A percentile compares a stretch with the other conserved stretches of the same genome.
phyloP scores from a whole-genome alignment of 2,888 invertebrate species.

The Eucera pruinosa region DNA sequence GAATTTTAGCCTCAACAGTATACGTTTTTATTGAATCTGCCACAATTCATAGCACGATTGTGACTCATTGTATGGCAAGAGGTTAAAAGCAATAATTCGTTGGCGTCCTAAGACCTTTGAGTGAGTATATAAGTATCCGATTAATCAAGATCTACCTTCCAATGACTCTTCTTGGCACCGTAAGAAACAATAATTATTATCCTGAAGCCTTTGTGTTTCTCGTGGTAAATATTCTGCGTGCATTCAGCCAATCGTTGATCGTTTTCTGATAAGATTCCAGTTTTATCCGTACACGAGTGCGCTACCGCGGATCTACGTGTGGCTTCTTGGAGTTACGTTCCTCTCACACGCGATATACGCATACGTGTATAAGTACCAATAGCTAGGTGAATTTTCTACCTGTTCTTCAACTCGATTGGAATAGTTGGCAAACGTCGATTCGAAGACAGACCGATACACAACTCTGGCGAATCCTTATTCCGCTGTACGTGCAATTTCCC shows the following conservation, averaged over 20 bases:
- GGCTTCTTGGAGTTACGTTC: constrained; percentile 26
- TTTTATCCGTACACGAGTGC: constrained; percentile 17
- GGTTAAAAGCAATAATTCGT: no score
- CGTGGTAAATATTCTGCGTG: neutral
- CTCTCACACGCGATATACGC: constrained; percentile 26
- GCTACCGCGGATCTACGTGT: neutral
- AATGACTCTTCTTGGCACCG: neutral
- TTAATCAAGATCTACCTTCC: no score
- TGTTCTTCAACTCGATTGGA: neutral
- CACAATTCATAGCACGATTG: no score
- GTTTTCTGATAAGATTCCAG: constrained; percentile 6
- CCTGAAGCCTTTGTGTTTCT: neutral
- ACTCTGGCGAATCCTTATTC: constrained; percentile 3
- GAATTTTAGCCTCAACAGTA: no score
- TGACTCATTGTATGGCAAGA: no score
- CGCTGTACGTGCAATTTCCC: constrained; percentile 37
- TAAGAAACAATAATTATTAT: constrained; percentile 16
- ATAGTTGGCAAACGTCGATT: constrained; percentile 3
- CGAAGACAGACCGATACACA: neutral
- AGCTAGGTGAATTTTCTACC: neutral
- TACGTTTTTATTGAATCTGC: no score
- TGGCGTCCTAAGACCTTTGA: no score
- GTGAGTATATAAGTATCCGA: no score
- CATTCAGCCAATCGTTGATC: constrained; percentile 13
- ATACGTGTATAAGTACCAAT: neutral